Conservation (phyloP, 2,797 vertebrate genomes). For the Telmatherina bonti region DNA sequence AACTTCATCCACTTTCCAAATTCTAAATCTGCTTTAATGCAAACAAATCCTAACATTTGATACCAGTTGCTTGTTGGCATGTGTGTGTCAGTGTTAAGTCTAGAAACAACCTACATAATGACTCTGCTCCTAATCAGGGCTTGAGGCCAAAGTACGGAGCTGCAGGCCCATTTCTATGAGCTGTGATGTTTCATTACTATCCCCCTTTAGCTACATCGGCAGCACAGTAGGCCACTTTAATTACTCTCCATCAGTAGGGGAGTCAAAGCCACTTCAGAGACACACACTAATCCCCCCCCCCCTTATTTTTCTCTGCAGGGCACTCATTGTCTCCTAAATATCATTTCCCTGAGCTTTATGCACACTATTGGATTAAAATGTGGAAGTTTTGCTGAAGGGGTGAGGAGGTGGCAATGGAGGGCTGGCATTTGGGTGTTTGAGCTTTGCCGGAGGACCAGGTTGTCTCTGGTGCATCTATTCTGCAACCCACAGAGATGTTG, state of each 20-base stretch:
- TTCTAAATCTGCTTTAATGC: background rate
- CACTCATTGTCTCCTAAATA: constrained; percentile 82
- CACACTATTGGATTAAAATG: constrained; percentile 81
- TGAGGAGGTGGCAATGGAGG: constrained; percentile 56
- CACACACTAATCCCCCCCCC: constrained; percentile 76
- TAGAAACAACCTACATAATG: constrained; percentile 64
- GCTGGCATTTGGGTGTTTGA: constrained; percentile 76
- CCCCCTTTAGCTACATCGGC: constrained; percentile 77
- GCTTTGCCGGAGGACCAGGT: constrained; percentile 70
- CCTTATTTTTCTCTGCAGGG: constrained; percentile 78
- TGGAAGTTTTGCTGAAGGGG: constrained; percentile 74
- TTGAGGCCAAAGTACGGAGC: constrained; percentile 64
- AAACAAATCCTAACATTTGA: constrained; percentile 27
- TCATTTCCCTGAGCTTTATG: constrained; percentile 78
- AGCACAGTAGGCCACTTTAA: constrained; percentile 81
- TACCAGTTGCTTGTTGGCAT: constrained; percentile 27
- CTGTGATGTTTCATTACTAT: constrained; percentile 80
- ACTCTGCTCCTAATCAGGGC: constrained; percentile 61
- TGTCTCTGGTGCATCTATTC: constrained; percentile 74
- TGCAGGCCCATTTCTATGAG: constrained; percentile 65
- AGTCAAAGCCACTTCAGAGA: constrained; percentile 80
- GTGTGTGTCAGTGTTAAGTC: constrained; percentile 42
- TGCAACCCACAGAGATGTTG: constrained; percentile 58
- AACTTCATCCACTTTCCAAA: constrained; percentile 14
- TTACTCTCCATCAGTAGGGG: constrained; percentile 81